Conservation (phyloP, 2,888 invertebrate species). For the Encarsia formosa region DNA sequence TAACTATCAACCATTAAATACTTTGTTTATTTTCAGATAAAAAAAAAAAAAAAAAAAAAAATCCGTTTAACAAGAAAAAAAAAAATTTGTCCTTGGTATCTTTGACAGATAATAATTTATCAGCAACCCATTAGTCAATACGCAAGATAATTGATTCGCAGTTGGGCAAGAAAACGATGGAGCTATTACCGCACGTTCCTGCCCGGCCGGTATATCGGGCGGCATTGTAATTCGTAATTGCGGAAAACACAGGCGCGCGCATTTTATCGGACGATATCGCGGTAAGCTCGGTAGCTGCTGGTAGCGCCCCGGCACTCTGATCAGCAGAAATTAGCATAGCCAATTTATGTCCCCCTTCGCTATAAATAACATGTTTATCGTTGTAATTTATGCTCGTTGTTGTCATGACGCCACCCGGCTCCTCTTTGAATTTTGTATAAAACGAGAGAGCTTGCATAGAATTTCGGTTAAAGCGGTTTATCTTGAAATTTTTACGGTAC, state of each 20-base stretch:
- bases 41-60: too few species aligned
- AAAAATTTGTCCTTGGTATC: too few species aligned
- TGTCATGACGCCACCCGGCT: constrained; percentile 13
- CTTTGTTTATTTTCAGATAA: too few species aligned
- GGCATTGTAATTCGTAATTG: constrained; percentile 24
- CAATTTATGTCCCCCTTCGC: constrained; percentile 45
- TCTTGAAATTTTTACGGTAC: constrained; percentile 19
- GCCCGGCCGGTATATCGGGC: too few species aligned
- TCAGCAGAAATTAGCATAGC: constrained; percentile 50
- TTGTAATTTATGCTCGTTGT: constrained; percentile 47
- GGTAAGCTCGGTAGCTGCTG: constrained; percentile 43
- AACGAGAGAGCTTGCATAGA: constrained; percentile 15
- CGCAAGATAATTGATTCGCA: too few species aligned
- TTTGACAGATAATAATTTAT: too few species aligned
- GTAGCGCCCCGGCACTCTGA: constrained; percentile 38
- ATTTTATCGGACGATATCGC: constrained; percentile 30
- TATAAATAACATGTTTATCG: constrained; percentile 51
- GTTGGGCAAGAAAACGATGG: too few species aligned
- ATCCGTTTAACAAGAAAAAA: too few species aligned
- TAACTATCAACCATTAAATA: too few species aligned
- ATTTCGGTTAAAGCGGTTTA: constrained; percentile 21
- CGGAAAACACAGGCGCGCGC: constrained; percentile 22
- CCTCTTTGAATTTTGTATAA: constrained; percentile 24
- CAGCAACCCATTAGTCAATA: too few species aligned
- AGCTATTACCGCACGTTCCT: too few species aligned